Evolutionary conservation across 2,113 vertebrate genomes (phyloP).

Genomic region (Tragelaphus imberbis): DNA sequence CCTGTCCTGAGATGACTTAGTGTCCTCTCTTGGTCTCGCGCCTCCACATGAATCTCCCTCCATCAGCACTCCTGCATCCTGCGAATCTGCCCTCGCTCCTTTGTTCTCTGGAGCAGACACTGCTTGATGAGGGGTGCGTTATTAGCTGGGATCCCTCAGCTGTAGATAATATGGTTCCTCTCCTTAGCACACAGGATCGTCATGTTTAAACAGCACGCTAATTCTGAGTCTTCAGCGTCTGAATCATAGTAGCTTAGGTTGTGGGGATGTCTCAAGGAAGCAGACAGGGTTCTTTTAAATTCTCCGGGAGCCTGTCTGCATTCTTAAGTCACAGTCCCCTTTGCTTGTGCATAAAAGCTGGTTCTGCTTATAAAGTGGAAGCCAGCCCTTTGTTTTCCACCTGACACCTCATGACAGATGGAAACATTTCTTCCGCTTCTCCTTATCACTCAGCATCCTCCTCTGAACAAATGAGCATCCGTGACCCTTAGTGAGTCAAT

Average conservation of each 20-base stretch:
- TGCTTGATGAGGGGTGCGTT: neutral
- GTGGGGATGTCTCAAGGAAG: neutral
- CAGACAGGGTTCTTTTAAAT: neutral
- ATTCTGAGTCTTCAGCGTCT: neutral
- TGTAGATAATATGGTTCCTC: neutral
- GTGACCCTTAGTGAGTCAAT: constrained; percentile 21
- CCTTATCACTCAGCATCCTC: neutral
- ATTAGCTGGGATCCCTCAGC: neutral
- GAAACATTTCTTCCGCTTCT: constrained; percentile 7
- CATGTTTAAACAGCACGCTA: neutral
- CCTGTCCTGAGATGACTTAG: neutral
- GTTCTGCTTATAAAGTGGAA: neutral
- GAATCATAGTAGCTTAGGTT: neutral
- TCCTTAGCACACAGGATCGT: neutral
- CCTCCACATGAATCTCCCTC: neutral
- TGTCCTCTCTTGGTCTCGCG: neutral
- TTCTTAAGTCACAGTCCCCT: neutral
- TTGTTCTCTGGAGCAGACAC: neutral
- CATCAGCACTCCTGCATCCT: neutral
- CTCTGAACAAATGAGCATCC: neutral
- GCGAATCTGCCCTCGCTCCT: neutral
- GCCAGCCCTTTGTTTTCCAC: constrained; percentile 17
- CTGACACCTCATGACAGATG: constrained; percentile 3
- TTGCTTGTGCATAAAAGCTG: neutral
- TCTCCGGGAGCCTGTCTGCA: neutral